Conservation (phyloP, 92 coral and sea anemone species). For the Phenganax stokvisi region DNA sequence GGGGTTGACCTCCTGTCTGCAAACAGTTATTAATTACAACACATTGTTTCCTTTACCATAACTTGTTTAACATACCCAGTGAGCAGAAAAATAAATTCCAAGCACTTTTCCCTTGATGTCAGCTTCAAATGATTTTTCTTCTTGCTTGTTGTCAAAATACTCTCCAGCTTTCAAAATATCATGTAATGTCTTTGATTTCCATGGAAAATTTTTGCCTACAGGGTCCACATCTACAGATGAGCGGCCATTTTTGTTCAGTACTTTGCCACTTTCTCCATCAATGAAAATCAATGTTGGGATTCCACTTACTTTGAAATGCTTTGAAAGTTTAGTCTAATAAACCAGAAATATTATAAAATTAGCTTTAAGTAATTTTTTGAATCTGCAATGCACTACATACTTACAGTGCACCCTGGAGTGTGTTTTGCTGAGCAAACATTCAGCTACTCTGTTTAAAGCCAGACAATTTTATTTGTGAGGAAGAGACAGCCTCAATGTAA, state of each 20-base stretch:
- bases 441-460: no score
- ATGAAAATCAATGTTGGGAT: constrained; percentile 85
- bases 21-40: background rate
- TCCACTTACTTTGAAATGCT: constrained; percentile 76
- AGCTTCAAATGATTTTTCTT: constrained; percentile 48
- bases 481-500: no score
- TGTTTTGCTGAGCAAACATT: no score
- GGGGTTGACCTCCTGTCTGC: background rate
- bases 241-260: constrained; percentile 75
- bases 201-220: constrained; percentile 68
- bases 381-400: no score
- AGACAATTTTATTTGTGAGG: no score
- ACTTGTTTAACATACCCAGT: constrained; percentile 68
- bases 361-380: background rate
- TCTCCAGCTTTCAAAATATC: constrained; percentile 54
- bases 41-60: background rate
- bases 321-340: constrained; percentile 64
- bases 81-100: constrained; percentile 91
- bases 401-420: no score
- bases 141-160: constrained; percentile 49
- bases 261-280: constrained; percentile 78
- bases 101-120: constrained; percentile 73
- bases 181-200: constrained; percentile 65
- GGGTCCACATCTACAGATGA: constrained; percentile 56
- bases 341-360: background rate